A percentile compares a stretch with the other conserved stretches of the same genome.
These are phyloP conservation scores for Papilio machaon DNA, from an alignment of 1,140 invertebrate genomes.

Conservation along the genomic window DNA sequence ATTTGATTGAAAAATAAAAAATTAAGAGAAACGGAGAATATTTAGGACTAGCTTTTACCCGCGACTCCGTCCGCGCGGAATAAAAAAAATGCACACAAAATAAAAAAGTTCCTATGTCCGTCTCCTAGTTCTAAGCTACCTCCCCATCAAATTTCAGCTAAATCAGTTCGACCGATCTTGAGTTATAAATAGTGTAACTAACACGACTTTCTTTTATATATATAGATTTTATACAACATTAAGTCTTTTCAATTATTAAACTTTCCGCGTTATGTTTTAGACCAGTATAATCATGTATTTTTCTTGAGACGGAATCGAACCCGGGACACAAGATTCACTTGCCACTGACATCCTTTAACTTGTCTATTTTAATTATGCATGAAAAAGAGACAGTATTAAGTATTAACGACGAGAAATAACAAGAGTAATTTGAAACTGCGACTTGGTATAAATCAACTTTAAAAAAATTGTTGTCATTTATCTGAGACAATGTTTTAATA, in stretches of 20 bases:
- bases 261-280: not conserved
- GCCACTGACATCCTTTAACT: not conserved
- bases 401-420: not conserved
- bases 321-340: not conserved
- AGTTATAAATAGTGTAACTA: no score
- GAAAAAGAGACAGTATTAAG: slow-evolving; percentile 3
- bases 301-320: not conserved
- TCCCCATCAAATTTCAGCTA: no score
- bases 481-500: slow-evolving; percentile 22
- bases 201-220: no score
- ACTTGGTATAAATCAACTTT: not conserved
- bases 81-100: no score
- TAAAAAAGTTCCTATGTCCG: no score
- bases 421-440: slow-evolving; percentile 15
- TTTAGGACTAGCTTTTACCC: no score
- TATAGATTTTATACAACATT: no score
- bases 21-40: not conserved
- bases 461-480: slow-evolving; percentile 10
- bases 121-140: no score
- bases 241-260: no score
- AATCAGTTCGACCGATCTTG: no score
- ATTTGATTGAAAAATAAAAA: not conserved
- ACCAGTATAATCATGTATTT: not conserved
- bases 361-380: not conserved
- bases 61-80: no score